Conservation (phyloP, 2,888 invertebrate species). For the Oligia strigilis region DNA sequence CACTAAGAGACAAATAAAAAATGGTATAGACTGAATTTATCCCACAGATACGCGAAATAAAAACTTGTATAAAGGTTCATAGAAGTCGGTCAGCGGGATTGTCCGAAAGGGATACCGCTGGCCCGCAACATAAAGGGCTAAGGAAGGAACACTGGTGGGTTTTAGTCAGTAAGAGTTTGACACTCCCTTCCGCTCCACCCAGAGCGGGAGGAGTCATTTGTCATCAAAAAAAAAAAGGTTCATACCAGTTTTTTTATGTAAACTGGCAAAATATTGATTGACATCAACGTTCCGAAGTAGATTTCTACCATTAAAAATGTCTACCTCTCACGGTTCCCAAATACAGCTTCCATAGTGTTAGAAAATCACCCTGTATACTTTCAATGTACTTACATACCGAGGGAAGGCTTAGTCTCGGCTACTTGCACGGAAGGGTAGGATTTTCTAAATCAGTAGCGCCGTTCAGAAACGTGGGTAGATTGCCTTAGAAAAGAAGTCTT, state of each 20-base stretch:
- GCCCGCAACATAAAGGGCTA: too few species aligned
- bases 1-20: too few species aligned
- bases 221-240: too few species aligned
- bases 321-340: not conserved
- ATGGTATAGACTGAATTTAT: too few species aligned
- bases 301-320: not conserved
- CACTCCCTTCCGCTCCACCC: too few species aligned
- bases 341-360: not conserved
- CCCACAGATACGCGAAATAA: not conserved
- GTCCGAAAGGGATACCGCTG: too few species aligned
- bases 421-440: conserved; percentile 41
- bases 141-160: too few species aligned
- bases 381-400: conserved; percentile 33
- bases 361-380: conserved; percentile 21
- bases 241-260: not conserved
- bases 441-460: conserved; percentile 55
- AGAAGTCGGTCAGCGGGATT: too few species aligned
- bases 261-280: not conserved
- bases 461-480: conserved; percentile 47
- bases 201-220: too few species aligned
- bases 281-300: not conserved
- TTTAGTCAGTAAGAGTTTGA: too few species aligned
- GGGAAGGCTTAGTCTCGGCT: conserved; percentile 21
- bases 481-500: conserved; percentile 33
- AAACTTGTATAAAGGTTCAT: too few species aligned